Evolutionary conservation across 1,140 invertebrate genomes (phyloP).

Genomic region (Ostrea edulis): DNA sequence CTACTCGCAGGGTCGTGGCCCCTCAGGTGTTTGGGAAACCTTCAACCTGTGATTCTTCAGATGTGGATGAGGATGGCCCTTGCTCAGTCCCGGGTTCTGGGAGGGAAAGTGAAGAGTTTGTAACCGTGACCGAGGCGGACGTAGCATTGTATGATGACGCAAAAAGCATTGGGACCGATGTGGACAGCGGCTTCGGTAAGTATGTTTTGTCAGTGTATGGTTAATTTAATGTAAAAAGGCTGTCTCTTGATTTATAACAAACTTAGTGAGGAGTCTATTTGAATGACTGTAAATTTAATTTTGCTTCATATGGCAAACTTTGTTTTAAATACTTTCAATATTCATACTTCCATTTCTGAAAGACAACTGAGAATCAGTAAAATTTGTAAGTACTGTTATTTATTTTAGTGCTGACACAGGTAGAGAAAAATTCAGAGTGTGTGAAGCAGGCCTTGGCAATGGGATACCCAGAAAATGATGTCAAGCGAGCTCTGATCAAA

Average conservation of each 20-base stretch:
- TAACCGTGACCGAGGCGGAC: background rate
- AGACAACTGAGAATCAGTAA: background rate
- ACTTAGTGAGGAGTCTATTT: too few relatives aligned
- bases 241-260: too few relatives aligned
- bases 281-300: too few relatives aligned
- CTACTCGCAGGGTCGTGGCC: background rate
- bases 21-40: background rate
- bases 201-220: background rate
- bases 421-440: background rate
- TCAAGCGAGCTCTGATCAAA: constrained; percentile 8
- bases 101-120: background rate
- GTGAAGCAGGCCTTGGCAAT: background rate
- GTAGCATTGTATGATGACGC: background rate
- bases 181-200: background rate
- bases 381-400: background rate
- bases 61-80: background rate
- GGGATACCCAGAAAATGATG: background rate
- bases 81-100: background rate
- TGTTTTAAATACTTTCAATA: too few relatives aligned
- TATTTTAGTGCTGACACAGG: constrained; percentile 1
- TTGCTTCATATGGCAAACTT: too few relatives aligned
- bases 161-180: background rate
- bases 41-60: background rate
- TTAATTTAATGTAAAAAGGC: too few relatives aligned
- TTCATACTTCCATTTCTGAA: too few relatives aligned